Conservation (phyloP, 2,113 vertebrate species). For the Triplophysa siluroides region DNA sequence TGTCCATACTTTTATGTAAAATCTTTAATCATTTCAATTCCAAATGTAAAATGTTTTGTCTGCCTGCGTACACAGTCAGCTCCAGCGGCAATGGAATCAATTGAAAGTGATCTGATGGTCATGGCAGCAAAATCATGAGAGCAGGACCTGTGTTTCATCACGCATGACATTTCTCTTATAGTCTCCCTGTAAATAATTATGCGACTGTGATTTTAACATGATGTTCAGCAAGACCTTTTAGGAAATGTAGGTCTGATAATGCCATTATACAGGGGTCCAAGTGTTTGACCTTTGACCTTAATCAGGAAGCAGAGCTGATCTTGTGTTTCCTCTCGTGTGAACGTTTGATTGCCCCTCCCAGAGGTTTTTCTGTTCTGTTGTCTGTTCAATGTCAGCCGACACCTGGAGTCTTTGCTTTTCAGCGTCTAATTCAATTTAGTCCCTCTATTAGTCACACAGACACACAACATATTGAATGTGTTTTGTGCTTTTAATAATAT, state of each 20-base stretch:
- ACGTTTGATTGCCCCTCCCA: slow-evolving; percentile 38
- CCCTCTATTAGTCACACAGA: not conserved
- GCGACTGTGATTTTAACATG: not conserved
- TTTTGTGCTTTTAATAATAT: too few relatives aligned
- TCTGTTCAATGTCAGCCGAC: slow-evolving; percentile 46
- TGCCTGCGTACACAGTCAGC: not conserved
- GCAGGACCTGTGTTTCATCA: slow-evolving; percentile 16
- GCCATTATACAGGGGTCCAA: slow-evolving; percentile 62
- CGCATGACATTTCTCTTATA: not conserved
- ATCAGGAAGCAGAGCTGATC: slow-evolving; percentile 58
- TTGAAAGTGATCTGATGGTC: not conserved
- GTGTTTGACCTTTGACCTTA: slow-evolving; percentile 68
- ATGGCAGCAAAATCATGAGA: slow-evolving; percentile 9
- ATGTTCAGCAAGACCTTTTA: slow-evolving; percentile 61
- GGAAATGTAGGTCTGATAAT: slow-evolving; percentile 61
- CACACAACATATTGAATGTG: too few relatives aligned
- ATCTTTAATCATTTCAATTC: too few relatives aligned
- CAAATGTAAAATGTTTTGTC: too few relatives aligned
- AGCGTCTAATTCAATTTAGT: not conserved
- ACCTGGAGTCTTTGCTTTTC: slow-evolving; percentile 26
- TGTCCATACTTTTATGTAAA: too few relatives aligned
- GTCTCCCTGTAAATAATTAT: not conserved
- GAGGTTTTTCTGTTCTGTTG: slow-evolving; percentile 19
- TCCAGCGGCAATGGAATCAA: not conserved
- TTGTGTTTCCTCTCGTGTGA: slow-evolving; percentile 36